Conservation (phyloP, 1,140 invertebrate genomes). For the Protaetia brevitarsis region DNA sequence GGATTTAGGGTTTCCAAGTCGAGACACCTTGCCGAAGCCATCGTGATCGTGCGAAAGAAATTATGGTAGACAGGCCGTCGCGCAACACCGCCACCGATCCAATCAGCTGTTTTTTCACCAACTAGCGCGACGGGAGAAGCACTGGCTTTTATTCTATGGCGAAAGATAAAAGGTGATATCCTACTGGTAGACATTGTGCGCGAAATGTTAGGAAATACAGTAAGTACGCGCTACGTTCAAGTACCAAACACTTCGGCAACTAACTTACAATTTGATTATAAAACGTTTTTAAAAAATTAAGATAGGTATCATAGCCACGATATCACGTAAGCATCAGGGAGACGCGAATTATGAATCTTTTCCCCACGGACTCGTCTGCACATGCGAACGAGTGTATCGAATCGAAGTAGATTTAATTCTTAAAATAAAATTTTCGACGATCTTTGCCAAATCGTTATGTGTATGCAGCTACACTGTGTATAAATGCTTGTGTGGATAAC, state of each 20-base stretch:
- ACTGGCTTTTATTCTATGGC: not conserved
- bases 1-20: conserved; percentile 87
- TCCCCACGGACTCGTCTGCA: not conserved
- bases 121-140: not conserved
- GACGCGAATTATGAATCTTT: too few species aligned
- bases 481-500: too few species aligned
- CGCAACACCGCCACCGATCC: not conserved
- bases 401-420: not conserved
- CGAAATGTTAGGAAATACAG: not conserved
- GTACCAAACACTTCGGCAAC: not conserved
- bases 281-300: not conserved
- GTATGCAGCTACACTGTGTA: too few species aligned
- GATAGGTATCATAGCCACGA: not conserved
- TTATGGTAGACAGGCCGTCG: not conserved
- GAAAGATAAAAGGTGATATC: conserved; percentile 1
- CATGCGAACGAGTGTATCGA: not conserved
- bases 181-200: not conserved
- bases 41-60: not conserved
- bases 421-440: conserved; percentile 14
- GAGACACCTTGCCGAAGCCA: not conserved
- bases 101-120: not conserved
- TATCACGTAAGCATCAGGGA: not conserved
- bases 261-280: not conserved
- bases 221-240: not conserved
- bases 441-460: too few species aligned